Evolutionary conservation across 2,888 invertebrate species (phyloP), one percentile per base, ranked within the genome.

Genomic region (Cerceris ruficornis): DNA sequence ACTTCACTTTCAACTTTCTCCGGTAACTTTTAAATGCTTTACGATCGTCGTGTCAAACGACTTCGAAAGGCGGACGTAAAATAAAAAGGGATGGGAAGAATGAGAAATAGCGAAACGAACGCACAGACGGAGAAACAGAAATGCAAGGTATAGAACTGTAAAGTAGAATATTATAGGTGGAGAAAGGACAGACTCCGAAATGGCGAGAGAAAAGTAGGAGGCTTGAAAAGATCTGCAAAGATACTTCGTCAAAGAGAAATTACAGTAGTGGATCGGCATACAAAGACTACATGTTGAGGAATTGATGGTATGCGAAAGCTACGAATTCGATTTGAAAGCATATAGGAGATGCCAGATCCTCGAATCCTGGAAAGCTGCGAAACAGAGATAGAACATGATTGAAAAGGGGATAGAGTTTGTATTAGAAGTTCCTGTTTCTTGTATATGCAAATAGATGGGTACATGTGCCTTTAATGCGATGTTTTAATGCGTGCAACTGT

Each of bases 11-110:
- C 67, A 43, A 59, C 67, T 75, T 67, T 62, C 76, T 50, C 67
- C 46, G 76, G 76, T 57, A 66, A 77, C 71, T 61, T 67, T 78
- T 65, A 78, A 76, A 78, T 60, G 77, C 71, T 77, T 60, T 54
- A 62, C 71, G 71, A 78, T 78, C 71, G 46, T 64, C 71, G 68
- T 76, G 70, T 78, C 78, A 78, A 78, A 78, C 77, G 71, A 17
- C 52, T 50, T 49, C 68, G 69, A 70, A 70, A 62, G 70, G 52
- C 46, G 68, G 54, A 59, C 72, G 67, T 60, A 7, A 70, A 65
- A 73, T 75, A 60, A 75, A 83, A 73, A 52, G n/a, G 67, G 77
- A 59, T 54, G 54, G 60, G 64, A 55, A 68, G 62, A 64, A 54
- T 46, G 54, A 57, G 62, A 72, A 72, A 60, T 75, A 41, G 67